Conservation (phyloP, 1,140 invertebrate genomes). For the Aphis gossypii region DNA sequence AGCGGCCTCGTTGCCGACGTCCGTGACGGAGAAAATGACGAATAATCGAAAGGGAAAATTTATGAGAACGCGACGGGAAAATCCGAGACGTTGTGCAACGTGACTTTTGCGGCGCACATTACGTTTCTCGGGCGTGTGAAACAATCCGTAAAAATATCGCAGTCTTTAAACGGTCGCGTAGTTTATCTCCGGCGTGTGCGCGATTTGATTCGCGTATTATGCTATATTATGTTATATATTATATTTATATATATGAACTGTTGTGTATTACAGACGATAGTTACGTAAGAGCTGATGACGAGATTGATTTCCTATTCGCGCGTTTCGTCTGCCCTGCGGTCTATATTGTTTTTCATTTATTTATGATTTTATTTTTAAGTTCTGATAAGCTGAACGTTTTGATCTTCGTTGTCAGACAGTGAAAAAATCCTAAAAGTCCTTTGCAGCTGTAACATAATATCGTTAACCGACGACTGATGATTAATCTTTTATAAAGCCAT, state of each 20-base stretch:
- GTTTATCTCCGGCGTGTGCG: not conserved
- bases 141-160: not conserved
- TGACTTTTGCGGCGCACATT: not conserved
- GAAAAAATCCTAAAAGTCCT: not conserved
- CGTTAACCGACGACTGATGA: not conserved
- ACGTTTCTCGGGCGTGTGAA: not conserved
- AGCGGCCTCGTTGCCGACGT: not conserved
- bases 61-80: not conserved
- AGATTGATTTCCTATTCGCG: not conserved
- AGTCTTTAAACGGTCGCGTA: not conserved
- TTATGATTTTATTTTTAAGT: not conserved
- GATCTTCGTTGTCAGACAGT: not conserved
- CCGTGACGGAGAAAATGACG: slow-evolving; percentile 29
- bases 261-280: not conserved
- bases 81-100: not conserved
- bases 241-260: not conserved
- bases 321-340: not conserved
- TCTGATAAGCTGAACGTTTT: not conserved
- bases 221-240: not conserved
- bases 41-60: slow-evolving; percentile 34
- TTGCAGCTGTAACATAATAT: not conserved
- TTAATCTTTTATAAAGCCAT: not conserved
- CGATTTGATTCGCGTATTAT: not conserved
- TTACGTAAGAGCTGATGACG: not conserved
- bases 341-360: not conserved